Evolutionary conservation across 2,888 invertebrate genomes (phyloP), one percentile per base, ranked within the genome.

Genomic region (Drosophila borealis): DNA sequence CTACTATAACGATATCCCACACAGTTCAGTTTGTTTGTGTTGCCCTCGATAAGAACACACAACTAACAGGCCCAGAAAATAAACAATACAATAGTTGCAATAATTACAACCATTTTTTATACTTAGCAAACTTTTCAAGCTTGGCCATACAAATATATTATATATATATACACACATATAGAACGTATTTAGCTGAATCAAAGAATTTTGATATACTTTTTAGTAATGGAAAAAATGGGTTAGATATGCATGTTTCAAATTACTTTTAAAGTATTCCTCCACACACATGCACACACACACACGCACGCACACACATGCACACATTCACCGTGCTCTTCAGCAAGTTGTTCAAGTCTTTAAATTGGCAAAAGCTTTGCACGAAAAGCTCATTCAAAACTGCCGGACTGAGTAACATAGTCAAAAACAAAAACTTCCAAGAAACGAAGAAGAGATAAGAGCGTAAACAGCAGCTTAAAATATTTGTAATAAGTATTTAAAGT

Each of bases 41-140:
- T 59, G 44, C 48, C 55, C 59, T 19, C 41, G 48, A 41, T 37
- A 21, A 42, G 19, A 49, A 53, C 62, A 53, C 25, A 56, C 19
- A 73, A 63, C 21, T 34, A 53, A 55, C 63, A 63, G 56, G 44
- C 67, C 45, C 36, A 45, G 51, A 36, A 61, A 45, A 57, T 55
- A 55, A 45, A 57, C 68, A 55, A 46, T 63, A 61, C 80, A 81
- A 86, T 80, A 80, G 66, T 29, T 68, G 68, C 64, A 81, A 65
- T 69, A 81, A 70, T 72, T 64, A 60, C 44, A 61, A 69, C 63
- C 70, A 74, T 70, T 80, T 74, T 73, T 83, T 81, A 70, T 87
- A 81, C 81, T 83, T 80, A 59, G 63, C 81, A 59, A 63, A 70
- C 83, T 62, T 65, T 63, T 80, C 46, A 50, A 57, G 84, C 84